A percentile compares a stretch with the other conserved stretches of the same genome.
These are phyloP conservation scores for Halichoeres trimaculatus DNA, from an alignment of 2,113 vertebrate species.

Conservation along the genomic window DNA sequence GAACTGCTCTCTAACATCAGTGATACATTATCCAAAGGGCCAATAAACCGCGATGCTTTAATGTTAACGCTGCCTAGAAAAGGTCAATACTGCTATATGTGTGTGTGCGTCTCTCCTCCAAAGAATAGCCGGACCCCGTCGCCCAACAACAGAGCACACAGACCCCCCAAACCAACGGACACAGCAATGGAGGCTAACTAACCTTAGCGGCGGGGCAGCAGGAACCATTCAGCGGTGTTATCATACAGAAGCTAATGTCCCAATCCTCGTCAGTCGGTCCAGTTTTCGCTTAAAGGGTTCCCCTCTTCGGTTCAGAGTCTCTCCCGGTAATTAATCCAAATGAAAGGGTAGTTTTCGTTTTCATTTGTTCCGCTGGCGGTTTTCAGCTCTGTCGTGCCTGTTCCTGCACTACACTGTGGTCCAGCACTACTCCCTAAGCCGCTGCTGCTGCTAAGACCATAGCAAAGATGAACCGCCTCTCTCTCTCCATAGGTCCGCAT, in stretches of 20 bases:
- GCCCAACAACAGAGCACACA: constrained; percentile 66
- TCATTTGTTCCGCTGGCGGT: constrained; percentile 69
- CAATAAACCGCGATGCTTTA: background rate
- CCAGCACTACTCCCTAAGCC: constrained; percentile 61
- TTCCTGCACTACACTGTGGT: constrained; percentile 65
- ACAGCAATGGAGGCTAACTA: constrained; percentile 75
- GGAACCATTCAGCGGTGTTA: constrained; percentile 65
- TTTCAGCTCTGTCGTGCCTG: constrained; percentile 59
- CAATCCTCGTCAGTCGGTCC: constrained; percentile 42
- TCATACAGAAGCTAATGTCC: constrained; percentile 44
- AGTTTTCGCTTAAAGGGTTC: constrained; percentile 6
- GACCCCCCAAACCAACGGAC: constrained; percentile 48
- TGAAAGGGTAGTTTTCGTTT: constrained; percentile 60
- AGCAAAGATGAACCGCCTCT: constrained; percentile 71
- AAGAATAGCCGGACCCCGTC: constrained; percentile 72
- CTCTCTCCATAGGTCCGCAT: constrained; percentile 71
- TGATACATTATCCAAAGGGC: background rate
- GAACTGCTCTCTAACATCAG: background rate
- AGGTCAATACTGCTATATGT: constrained; percentile 57
- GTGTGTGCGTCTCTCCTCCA: constrained; percentile 63
- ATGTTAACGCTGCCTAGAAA: constrained; percentile 36
- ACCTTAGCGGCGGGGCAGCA: constrained; percentile 71
- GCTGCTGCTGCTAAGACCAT: constrained; percentile 56
- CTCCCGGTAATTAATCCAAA: constrained; percentile 74
- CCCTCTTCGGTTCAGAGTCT: constrained; percentile 40